phyloP scores from a whole-genome alignment of 2,113 vertebrate species.

The Irena cyanogastra region DNA sequence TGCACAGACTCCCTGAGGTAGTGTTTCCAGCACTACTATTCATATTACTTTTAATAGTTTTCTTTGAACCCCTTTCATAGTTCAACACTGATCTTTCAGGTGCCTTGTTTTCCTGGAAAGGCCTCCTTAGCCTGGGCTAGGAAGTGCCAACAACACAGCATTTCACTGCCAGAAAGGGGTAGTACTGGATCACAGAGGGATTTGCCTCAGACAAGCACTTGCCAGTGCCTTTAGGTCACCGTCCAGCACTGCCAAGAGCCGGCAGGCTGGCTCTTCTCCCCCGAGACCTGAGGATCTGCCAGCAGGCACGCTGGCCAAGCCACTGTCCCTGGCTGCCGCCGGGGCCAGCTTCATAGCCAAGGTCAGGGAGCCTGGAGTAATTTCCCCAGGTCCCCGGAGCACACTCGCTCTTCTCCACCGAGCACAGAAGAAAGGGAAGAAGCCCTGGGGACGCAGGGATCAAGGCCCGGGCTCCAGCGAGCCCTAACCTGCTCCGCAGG shows the following conservation, averaged over 20 bases:
- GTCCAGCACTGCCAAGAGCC: not conserved
- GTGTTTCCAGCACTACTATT: not conserved
- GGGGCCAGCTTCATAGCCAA: not conserved
- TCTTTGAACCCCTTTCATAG: not conserved
- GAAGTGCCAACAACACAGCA: not conserved
- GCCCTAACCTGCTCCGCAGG: too few relatives aligned
- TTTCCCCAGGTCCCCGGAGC: not conserved
- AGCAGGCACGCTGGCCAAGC: not conserved
- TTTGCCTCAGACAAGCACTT: not conserved
- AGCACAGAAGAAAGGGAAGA: accelerated
- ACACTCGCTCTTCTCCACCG: not conserved
- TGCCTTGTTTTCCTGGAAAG: not conserved
- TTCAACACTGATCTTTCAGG: not conserved
- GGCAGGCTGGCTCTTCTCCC: not conserved
- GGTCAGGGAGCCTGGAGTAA: not conserved
- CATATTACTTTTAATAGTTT: not conserved
- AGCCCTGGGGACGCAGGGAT: too few relatives aligned
- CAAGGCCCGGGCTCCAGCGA: accelerated
- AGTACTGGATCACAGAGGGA: not conserved
- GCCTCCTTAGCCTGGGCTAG: not conserved
- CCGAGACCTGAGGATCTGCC: not conserved
- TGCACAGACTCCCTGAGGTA: not conserved
- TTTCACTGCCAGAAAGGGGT: not conserved
- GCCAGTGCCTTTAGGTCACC: not conserved
- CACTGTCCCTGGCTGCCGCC: not conserved